Percentiles rank a stretch among this genome's conserved stretches.
phyloP scores from a whole-genome alignment of 2,113 vertebrate species.

The Elachura formosa region DNA sequence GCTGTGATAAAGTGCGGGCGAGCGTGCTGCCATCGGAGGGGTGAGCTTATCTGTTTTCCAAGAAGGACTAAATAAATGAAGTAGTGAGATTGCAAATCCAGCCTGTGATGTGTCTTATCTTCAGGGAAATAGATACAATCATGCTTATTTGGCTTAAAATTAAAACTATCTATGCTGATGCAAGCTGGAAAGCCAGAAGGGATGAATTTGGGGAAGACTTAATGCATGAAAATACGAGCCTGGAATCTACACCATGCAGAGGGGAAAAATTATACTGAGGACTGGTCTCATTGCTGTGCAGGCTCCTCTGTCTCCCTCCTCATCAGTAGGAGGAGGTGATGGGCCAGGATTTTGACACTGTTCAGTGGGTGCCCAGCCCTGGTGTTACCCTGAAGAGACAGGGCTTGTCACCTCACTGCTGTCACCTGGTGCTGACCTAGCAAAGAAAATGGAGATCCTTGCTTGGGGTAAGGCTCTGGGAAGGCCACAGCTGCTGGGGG shows the following conservation, averaged over 20 bases:
- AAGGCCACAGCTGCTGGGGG: background rate
- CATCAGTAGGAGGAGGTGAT: background rate
- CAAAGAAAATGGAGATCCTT: background rate
- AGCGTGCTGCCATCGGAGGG: background rate
- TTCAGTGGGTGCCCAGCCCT: background rate
- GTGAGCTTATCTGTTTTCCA: conserved; percentile 49
- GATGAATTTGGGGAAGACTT: background rate
- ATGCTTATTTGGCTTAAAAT: conserved; percentile 31
- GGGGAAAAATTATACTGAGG: background rate
- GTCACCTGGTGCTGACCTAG: background rate
- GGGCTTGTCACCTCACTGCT: background rate
- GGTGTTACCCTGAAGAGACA: rapidly evolving
- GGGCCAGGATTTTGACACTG: background rate
- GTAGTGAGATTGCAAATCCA: conserved; percentile 46
- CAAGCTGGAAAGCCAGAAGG: background rate
- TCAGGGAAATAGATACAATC: conserved; percentile 32
- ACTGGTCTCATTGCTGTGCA: background rate
- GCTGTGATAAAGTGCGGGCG: background rate
- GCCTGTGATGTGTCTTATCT: conserved; percentile 15
- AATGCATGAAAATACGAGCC: background rate
- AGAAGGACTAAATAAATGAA: conserved; percentile 43
- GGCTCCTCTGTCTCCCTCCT: background rate
- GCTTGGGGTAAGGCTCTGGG: background rate
- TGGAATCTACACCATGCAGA: background rate
- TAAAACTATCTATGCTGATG: background rate